Base-by-base conservation (phyloP, 2,113 vertebrate species). In the Elaphurus davidianus region DNA sequence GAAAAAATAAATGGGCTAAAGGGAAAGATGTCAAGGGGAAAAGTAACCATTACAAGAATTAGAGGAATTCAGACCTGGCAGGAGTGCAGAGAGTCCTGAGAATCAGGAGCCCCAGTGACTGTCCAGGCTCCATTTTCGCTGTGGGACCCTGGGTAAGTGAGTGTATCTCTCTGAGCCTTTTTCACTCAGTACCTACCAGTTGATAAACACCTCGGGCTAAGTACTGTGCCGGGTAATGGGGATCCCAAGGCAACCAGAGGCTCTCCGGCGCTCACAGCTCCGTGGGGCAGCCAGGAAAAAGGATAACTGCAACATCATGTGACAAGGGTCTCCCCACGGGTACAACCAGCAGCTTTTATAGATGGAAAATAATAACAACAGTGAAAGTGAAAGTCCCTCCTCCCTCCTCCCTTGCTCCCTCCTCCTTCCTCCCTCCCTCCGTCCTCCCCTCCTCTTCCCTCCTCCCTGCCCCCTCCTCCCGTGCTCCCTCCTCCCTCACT, bases 1-100 rank as follows among this genome's bases (percentile, higher is more conserved):
- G 67, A 92, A 95, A 74, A 97, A 95, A 95, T 95, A 97, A 97
- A 95, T 55, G 13, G 40, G 30, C 76, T 60, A 67, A 87, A 50
- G 74, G 25, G 33, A 84, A 40, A 52, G 33, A 87, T n/a, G 52
- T 50, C 50, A 94, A 89, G 21, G 23, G 45, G 84, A 33, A 64
- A 93, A 54, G 50, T 13, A 55, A 27, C 45, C 60, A 33, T 50
- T 16, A 13, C 10, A 33, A 45, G 50, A 62, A 91, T 74, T 27
- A 59, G 57, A 95, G 47, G 52, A 76, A 59, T 87, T 94, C 50
- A 36, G 67, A 28, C 74, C 25, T 7, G 36, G 33, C 64, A 59
- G 12, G 57, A 81, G 6, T 10, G 6, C 17, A 71, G 19, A 52
- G 21, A 94, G 82, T 40, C 64, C 0, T 45, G 54, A 87, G 64